Conservation (phyloP, 2,888 invertebrate species). For the Eupithecia centaureata region DNA sequence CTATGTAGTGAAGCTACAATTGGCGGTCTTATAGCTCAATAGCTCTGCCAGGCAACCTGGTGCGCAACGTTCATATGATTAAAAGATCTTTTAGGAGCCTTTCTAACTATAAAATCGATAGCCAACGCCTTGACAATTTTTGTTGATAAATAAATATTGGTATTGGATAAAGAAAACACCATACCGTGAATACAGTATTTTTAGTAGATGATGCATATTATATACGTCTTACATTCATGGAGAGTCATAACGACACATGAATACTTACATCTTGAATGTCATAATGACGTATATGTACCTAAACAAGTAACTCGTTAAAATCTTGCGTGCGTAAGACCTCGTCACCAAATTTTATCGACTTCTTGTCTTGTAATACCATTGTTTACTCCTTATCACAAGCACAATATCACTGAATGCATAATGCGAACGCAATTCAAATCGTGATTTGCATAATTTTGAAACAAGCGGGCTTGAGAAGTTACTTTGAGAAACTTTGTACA, state of each 20-base stretch:
- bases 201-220: not conserved
- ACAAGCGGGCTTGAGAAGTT: not conserved
- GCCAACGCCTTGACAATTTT: too few relatives aligned
- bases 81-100: not conserved
- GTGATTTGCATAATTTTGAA: conserved; percentile 5
- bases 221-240: not conserved
- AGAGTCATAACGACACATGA: not conserved
- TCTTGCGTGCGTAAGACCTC: not conserved
- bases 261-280: too few relatives aligned
- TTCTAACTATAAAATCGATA: not conserved
- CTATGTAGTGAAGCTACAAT: too few relatives aligned
- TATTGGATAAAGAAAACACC: not conserved
- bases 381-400: conserved; percentile 3
- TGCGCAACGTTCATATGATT: not conserved
- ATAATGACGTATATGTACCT: not conserved
- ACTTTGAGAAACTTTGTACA: conserved; percentile 2
- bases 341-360: conserved; percentile 1
- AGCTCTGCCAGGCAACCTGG: too few relatives aligned
- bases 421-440: conserved; percentile 7
- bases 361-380: conserved; percentile 2
- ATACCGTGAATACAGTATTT: not conserved
- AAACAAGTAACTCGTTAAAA: too few relatives aligned
- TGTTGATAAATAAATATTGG: not conserved
- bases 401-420: conserved; percentile 6
- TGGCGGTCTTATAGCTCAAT: too few relatives aligned